Percentiles rank a stretch among this genome's conserved stretches.
Evolutionary conservation across 2,797 vertebrate genomes (phyloP).

Genomic region (Lophius americanus): DNA sequence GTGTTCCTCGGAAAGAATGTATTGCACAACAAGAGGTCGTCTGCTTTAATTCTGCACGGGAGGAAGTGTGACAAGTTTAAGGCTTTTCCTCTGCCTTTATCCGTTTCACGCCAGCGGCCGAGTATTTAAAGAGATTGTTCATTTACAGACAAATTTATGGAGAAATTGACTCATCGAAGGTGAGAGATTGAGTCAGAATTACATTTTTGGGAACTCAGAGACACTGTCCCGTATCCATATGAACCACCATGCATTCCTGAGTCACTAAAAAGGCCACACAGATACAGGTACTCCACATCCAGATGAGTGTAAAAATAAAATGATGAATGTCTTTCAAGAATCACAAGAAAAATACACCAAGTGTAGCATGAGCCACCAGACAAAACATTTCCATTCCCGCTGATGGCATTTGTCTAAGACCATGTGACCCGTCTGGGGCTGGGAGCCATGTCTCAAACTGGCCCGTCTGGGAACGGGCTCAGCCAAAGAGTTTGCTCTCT

Average conservation of each 20-base stretch:
- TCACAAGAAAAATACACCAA: constrained; percentile 62
- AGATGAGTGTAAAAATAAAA: constrained; percentile 16
- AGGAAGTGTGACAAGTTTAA: constrained; percentile 15
- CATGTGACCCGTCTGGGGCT: constrained; percentile 67
- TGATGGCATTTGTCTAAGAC: constrained; percentile 66
- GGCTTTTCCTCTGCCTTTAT: background rate
- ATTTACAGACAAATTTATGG: background rate
- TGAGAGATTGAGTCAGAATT: background rate
- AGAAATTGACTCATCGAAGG: background rate
- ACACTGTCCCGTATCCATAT: too few species aligned
- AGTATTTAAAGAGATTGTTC: background rate
- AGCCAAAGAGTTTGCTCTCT: constrained; percentile 51
- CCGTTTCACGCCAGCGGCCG: background rate
- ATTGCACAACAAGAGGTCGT: constrained; percentile 39
- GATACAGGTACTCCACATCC: background rate
- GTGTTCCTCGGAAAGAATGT: constrained; percentile 38
- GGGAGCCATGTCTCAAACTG: constrained; percentile 63
- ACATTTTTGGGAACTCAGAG: background rate
- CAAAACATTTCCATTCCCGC: constrained; percentile 67
- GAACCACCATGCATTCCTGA: background rate
- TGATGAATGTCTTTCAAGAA: constrained; percentile 26
- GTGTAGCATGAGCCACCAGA: constrained; percentile 39
- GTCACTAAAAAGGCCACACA: constrained; percentile 1
- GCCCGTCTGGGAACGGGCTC: constrained; percentile 68
- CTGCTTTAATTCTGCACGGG: constrained; percentile 23